phyloP scores from a whole-genome alignment of 1,140 invertebrate species.

The Meloidogyne chitwoodi region DNA sequence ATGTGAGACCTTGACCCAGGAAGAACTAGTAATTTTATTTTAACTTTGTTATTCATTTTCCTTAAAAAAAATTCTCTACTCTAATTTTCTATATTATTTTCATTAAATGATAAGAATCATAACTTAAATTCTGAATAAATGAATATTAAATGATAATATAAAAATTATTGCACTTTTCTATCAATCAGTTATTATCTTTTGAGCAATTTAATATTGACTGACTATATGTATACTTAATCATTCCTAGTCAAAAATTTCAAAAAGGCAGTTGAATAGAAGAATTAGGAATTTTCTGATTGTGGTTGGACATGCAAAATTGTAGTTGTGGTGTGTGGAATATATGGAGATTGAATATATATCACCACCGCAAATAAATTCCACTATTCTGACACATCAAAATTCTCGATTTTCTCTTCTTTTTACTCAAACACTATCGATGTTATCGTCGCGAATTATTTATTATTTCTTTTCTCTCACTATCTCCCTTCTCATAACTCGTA shows the following conservation, averaged over 20 bases:
- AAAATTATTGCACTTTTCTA: not conserved
- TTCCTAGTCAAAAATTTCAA: not conserved
- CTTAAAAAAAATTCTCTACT: not conserved
- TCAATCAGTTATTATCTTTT: not conserved
- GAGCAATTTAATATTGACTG: too few relatives aligned
- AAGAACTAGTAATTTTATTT: not conserved
- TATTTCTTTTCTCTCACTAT: too few relatives aligned
- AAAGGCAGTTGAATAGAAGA: not conserved
- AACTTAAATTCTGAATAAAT: not conserved
- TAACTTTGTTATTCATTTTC: not conserved
- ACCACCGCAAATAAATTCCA: not conserved
- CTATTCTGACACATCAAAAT: not conserved
- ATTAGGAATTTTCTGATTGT: not conserved
- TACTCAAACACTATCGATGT: not conserved
- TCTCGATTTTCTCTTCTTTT: not conserved
- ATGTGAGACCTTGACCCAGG: not conserved
- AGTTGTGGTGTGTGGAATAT: too few relatives aligned
- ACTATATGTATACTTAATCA: too few relatives aligned
- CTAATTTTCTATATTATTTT: not conserved
- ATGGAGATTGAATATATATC: too few relatives aligned
- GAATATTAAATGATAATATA: not conserved
- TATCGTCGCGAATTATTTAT: not conserved
- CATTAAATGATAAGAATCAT: too few relatives aligned
- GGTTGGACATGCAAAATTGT: not conserved
- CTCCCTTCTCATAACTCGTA: too few relatives aligned